Conservation (phyloP, 2,888 invertebrate species). For the Magallana nippona region DNA sequence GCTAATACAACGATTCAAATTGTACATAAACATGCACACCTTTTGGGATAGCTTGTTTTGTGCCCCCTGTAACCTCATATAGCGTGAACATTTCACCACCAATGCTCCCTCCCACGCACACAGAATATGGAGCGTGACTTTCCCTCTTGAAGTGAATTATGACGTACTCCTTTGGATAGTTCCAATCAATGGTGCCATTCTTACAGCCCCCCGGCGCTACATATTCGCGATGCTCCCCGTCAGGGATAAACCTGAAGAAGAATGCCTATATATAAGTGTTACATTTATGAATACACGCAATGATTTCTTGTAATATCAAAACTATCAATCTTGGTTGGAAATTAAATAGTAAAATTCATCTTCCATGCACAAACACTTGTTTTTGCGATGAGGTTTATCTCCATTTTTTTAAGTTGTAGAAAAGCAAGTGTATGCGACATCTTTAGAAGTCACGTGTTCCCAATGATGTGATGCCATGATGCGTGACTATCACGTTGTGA, state of each 20-base stretch:
- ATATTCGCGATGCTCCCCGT: constrained; percentile 31
- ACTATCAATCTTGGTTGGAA: no score
- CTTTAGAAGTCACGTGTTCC: no score
- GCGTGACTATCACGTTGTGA: no score
- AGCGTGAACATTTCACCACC: constrained; percentile 11
- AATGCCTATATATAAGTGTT: neutral
- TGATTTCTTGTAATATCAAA: no score
- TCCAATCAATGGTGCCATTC: constrained; percentile 34
- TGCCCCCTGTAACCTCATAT: neutral
- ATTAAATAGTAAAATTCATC: no score
- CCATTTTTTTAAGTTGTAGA: no score
- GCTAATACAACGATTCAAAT: no score
- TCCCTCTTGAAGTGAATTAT: neutral
- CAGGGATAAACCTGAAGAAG: constrained; percentile 22
- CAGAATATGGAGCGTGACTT: neutral
- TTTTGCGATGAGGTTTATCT: no score
- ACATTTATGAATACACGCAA: no score
- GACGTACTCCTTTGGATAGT: constrained; percentile 33
- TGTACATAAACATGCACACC: neutral
- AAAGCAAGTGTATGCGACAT: no score
- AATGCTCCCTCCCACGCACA: neutral
- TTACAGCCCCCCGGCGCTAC: neutral
- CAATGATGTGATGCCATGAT: no score
- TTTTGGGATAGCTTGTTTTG: neutral
- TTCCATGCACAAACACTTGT: no score